These are phyloP conservation scores for Caenorhabditis sp. DNA, from an alignment of 2,888 invertebrate species.

Conservation along the genomic window DNA sequence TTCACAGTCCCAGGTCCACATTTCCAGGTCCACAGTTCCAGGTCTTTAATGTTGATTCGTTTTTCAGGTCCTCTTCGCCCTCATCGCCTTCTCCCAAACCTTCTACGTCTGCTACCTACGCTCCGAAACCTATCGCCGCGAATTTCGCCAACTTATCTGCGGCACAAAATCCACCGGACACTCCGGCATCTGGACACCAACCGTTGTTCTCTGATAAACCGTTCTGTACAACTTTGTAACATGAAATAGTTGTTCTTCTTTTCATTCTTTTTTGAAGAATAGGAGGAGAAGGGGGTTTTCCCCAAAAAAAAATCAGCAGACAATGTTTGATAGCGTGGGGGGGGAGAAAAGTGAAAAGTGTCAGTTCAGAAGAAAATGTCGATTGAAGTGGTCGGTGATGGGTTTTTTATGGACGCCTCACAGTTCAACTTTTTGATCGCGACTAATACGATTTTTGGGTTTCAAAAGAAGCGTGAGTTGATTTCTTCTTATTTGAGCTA, in stretches of 20 bases:
- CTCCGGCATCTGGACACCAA: neutral
- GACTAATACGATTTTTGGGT: neutral
- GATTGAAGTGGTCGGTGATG: neutral
- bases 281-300: neutral
- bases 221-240: neutral
- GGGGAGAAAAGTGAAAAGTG: neutral
- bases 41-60: too few relatives aligned
- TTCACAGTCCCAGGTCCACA: too few relatives aligned
- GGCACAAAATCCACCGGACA: too few relatives aligned
- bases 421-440: neutral
- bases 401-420: neutral
- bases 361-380: neutral
- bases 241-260: neutral
- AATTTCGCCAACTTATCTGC: neutral
- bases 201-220: neutral
- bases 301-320: neutral
- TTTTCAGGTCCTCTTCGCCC: neutral
- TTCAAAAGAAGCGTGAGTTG: conserved; percentile 3
- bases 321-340: neutral
- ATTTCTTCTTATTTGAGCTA: neutral
- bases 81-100: neutral
- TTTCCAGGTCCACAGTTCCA: too few relatives aligned
- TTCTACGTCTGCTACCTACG: neutral
- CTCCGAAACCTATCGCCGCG: neutral
- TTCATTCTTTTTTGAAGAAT: neutral